Conservation (phyloP, 2,888 invertebrate genomes). For the Acleris emargana region DNA sequence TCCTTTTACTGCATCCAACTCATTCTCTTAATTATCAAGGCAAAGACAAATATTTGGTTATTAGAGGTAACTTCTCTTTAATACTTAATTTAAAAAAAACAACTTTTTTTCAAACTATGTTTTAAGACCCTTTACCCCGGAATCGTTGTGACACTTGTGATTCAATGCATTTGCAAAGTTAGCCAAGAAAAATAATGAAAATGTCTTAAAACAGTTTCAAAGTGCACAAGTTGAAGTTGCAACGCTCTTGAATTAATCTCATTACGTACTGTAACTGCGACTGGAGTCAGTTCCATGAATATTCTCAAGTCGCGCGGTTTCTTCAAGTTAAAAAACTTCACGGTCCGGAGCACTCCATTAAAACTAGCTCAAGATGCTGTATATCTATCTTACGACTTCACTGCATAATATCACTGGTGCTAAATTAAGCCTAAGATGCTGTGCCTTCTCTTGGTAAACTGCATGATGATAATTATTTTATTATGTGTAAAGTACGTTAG, state of each 20-base stretch:
- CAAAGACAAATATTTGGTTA: too few species aligned
- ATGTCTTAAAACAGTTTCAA: constrained; percentile 19
- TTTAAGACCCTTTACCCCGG: too few species aligned
- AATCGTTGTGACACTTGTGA: background rate
- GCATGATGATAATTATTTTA: too few species aligned
- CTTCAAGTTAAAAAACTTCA: constrained; percentile 32
- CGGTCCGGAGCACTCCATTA: constrained; percentile 20
- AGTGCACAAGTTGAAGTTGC: constrained; percentile 24
- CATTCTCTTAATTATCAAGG: too few species aligned
- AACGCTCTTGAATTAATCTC: constrained; percentile 28
- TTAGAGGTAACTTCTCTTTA: too few species aligned
- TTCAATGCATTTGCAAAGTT: background rate
- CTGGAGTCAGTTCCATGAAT: constrained; percentile 27
- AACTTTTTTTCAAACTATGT: too few species aligned
- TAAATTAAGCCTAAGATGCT: background rate
- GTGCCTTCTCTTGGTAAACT: too few species aligned
- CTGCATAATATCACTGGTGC: background rate
- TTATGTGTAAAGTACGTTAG: too few species aligned
- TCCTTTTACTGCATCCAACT: too few species aligned
- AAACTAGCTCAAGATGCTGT: constrained; percentile 11
- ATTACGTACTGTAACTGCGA: constrained; percentile 25
- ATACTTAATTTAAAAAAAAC: too few species aligned
- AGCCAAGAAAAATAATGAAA: constrained; percentile 8
- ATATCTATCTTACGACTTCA: background rate
- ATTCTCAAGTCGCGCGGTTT: constrained; percentile 27